These are phyloP conservation scores for Acestrorhynchus altus DNA, from an alignment of 2,797 vertebrate species.

Conservation along the genomic window DNA sequence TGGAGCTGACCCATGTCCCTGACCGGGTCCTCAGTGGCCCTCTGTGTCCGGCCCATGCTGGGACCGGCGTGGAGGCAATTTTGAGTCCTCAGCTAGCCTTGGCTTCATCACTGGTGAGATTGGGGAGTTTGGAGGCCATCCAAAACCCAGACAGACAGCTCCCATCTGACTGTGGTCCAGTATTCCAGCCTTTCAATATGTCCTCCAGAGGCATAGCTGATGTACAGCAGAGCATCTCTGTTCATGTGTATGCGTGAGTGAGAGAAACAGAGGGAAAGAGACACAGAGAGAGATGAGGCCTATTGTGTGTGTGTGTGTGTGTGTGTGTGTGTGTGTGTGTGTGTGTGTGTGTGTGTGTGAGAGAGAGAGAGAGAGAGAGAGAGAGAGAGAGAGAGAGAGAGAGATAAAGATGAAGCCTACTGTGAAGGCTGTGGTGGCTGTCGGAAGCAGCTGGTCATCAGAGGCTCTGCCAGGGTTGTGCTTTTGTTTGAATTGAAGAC, in stretches of 20 bases:
- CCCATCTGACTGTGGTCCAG: conserved; percentile 7
- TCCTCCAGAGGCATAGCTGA: too few relatives aligned
- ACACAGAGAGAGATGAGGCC: too few relatives aligned
- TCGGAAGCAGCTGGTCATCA: conserved; percentile 44
- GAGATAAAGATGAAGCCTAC: not conserved
- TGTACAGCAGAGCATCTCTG: not conserved
- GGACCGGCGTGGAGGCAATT: not conserved
- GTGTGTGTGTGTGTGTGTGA: not conserved
- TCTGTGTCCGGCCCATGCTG: conserved; percentile 5
- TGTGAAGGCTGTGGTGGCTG: conserved; percentile 27
- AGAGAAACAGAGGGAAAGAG: not conserved
- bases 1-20: conserved; percentile 20
- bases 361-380: not conserved
- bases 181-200: not conserved
- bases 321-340: not conserved
- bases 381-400: not conserved
- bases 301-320: not conserved
- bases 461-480: conserved; percentile 31
- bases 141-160: not conserved
- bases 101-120: not conserved
- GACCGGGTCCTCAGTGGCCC: not conserved
- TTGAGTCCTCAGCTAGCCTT: conserved; percentile 11
- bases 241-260: not conserved
- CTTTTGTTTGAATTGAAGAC: conserved; percentile 25
- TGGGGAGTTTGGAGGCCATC: not conserved